Conservation (phyloP, 2,888 invertebrate genomes). For the Chalcosyrphus nemorum region DNA sequence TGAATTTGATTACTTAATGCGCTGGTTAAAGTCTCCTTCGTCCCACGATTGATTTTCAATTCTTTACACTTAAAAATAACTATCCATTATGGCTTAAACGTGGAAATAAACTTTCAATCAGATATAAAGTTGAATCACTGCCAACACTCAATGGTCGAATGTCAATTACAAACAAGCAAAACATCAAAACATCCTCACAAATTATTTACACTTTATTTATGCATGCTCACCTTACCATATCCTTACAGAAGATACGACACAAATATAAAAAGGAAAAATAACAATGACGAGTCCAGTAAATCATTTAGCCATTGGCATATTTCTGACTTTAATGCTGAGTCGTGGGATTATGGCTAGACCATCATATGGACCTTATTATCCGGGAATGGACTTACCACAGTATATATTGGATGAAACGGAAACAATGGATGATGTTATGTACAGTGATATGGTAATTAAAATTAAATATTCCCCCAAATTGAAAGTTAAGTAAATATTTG, state of each 20-base stretch:
- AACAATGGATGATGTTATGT: slow-evolving; percentile 63
- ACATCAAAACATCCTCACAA: not conserved
- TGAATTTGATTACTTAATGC: too few species aligned
- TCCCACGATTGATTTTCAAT: not conserved
- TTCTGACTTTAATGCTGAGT: slow-evolving; percentile 47
- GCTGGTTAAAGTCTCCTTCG: too few species aligned
- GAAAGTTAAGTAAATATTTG: not conserved
- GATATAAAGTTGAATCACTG: slow-evolving; percentile 6
- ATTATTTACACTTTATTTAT: not conserved
- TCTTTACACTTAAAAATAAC: not conserved
- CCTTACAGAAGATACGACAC: slow-evolving; percentile 20
- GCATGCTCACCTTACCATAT: not conserved
- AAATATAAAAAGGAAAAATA: not conserved
- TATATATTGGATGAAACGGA: slow-evolving; percentile 62
- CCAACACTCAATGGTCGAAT: slow-evolving; percentile 7
- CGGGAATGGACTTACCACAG: slow-evolving; percentile 62
- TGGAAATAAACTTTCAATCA: not conserved
- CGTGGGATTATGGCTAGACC: slow-evolving; percentile 36
- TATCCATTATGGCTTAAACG: not conserved
- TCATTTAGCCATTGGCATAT: slow-evolving; percentile 50
- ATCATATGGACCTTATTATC: slow-evolving; percentile 49
- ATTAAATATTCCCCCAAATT: not conserved
- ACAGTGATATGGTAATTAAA: slow-evolving; percentile 56
- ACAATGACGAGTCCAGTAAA: slow-evolving; percentile 46
- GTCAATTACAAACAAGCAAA: slow-evolving; percentile 33